These are phyloP conservation scores for Dasyornis broadbenti DNA, from an alignment of 2,113 vertebrate genomes.

Conservation along the genomic window DNA sequence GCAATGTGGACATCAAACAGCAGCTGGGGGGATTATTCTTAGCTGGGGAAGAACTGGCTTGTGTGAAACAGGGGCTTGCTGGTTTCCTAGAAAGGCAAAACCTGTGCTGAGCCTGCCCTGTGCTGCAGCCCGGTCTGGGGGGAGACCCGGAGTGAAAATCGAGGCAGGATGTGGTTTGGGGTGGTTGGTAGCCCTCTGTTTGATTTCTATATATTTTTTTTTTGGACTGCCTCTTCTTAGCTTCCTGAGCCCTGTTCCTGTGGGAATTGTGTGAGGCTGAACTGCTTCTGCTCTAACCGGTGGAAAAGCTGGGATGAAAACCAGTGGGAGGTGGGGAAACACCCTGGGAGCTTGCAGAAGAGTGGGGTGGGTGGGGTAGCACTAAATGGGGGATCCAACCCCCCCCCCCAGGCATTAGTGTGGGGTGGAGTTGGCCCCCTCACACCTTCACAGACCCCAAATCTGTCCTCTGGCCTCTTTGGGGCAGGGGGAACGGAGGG, in stretches of 20 bases:
- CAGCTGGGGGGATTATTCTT: slow-evolving; percentile 48
- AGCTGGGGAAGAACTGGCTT: not conserved
- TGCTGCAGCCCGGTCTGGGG: not conserved
- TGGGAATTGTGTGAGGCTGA: not conserved
- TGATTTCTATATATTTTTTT: not conserved
- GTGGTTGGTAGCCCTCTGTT: not conserved
- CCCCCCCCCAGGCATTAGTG: too few relatives aligned
- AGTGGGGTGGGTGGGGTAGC: not conserved
- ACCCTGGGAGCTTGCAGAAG: not conserved
- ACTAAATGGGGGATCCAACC: not conserved
- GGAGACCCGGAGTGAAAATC: not conserved
- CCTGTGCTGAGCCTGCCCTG: not conserved
- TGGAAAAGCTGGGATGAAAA: not conserved
- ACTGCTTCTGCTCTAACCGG: not conserved
- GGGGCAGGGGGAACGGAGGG: fast-evolving
- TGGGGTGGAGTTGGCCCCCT: not conserved
- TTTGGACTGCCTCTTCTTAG: not conserved
- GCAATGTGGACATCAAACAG: slow-evolving; percentile 56
- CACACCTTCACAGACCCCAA: not conserved
- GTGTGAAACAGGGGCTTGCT: not conserved
- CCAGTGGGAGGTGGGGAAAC: not conserved
- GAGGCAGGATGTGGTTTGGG: not conserved
- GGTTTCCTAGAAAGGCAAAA: slow-evolving; percentile 54
- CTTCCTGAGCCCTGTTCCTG: not conserved
- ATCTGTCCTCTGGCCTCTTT: not conserved